Base-by-base conservation (phyloP, 2,888 invertebrate genomes). In the Exephanes ischioxanthus region DNA sequence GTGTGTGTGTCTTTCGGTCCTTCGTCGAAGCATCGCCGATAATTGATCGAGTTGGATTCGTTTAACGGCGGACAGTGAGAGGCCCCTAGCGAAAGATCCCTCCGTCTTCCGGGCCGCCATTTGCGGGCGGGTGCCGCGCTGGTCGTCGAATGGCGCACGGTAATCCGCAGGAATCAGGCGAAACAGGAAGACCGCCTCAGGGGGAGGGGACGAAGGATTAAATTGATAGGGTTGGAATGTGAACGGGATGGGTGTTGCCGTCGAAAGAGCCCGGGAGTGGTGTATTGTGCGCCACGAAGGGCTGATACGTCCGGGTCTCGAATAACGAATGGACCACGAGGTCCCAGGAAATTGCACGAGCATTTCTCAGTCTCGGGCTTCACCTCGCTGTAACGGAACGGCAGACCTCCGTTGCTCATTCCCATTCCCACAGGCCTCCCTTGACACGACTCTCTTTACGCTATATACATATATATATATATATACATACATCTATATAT, bases 251-350 rank as follows among this genome's bases (percentile, higher is more conserved):
- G 80, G 73, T 72, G 67, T 63, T 22, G 7, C 45, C 55, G 48
- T 55, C 19, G 58, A 68, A 51, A 63, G 70, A 41, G 26, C 14
- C 48, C 45, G 53, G 19, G 71, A 79, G 33, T 63, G 78, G 53
- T 79, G 72, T 80, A 81, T 75, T 63, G 63, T 80, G 80, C 48
- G 48, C 66, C 63, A 55, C 75, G 51, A 58, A 70, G 75, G 73
- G 77, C 79, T 83, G 73, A 86, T 84, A 78, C 88, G 87, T 88
- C 83, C 86, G 84, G 86, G 86, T 85, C 85, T 85, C 84, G 86
- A 90, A 88, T 91, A 92, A 91, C 88, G 88, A 87, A 91, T 90
- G 89, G 89, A 86, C 82, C 82, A 76, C 75, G 82, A 86, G 66
- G 73, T 83, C 85, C 78, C 86, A 86, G 89, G 89, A 90, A 91